phyloP scores from a whole-genome alignment of 2,113 vertebrate species.

The Xyrauchen texanus region DNA sequence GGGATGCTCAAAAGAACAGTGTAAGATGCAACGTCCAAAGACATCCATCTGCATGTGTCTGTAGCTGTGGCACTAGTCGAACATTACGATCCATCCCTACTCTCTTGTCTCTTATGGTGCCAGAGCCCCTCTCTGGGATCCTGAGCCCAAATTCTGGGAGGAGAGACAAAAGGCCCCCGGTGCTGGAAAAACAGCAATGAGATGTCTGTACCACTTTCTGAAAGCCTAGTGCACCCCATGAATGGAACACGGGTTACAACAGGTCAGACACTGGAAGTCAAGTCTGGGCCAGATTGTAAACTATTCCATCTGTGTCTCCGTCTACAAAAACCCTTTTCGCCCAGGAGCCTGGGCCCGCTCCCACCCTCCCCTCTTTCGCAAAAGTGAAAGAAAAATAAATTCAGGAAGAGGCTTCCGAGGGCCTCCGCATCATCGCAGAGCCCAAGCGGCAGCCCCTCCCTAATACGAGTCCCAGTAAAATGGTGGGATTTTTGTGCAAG shows the following conservation, averaged over 20 bases:
- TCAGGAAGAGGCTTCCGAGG: conserved; percentile 60
- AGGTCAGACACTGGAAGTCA: conserved; percentile 81
- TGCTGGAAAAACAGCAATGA: conserved; percentile 66
- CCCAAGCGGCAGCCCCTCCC: conserved; percentile 43
- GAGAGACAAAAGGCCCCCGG: conserved; percentile 52
- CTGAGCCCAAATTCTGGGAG: neutral
- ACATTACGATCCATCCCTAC: no score
- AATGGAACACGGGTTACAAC: conserved; percentile 79
- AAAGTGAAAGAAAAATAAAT: conserved; percentile 66
- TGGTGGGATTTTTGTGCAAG: conserved; percentile 55
- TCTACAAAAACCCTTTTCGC: conserved; percentile 64
- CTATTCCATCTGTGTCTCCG: conserved; percentile 79
- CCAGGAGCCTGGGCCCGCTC: conserved; percentile 48
- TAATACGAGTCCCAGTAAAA: conserved; percentile 62
- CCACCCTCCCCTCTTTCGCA: conserved; percentile 48
- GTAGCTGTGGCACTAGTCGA: no score
- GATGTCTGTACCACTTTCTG: conserved; percentile 71
- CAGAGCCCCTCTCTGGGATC: neutral
- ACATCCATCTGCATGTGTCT: no score
- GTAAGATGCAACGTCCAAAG: no score
- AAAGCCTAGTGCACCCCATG: conserved; percentile 58
- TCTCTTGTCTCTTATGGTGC: neutral
- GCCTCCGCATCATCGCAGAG: conserved; percentile 46
- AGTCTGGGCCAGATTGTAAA: conserved; percentile 77
- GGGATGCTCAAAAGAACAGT: no score